A percentile compares a stretch with the other conserved stretches of the same genome.
These are phyloP conservation scores for Cryptoprocta ferox DNA, from an alignment of 2,797 vertebrate genomes.

Conservation along the genomic window DNA sequence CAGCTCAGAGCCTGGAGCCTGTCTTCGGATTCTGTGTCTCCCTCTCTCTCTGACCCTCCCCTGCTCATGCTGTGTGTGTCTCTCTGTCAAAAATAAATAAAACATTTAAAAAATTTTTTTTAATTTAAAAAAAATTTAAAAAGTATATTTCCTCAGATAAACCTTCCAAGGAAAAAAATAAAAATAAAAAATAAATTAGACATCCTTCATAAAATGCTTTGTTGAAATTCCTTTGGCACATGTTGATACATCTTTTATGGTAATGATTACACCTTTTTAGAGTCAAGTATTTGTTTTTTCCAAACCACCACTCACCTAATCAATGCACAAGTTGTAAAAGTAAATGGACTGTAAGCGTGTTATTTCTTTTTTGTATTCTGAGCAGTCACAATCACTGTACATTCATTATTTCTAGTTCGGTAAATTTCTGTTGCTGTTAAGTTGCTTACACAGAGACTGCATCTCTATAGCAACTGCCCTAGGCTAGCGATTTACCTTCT, in stretches of 20 bases:
- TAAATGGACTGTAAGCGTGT: neutral
- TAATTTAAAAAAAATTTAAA: too few species aligned
- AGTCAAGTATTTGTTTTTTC: neutral
- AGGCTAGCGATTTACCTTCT: neutral
- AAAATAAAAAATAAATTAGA: neutral
- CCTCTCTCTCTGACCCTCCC: too few species aligned
- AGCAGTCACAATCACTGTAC: neutral
- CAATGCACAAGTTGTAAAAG: neutral
- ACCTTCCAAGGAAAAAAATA: neutral
- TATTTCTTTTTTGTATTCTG: neutral
- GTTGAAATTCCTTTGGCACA: neutral
- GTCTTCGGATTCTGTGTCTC: too few species aligned
- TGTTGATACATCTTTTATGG: neutral
- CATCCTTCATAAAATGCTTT: neutral
- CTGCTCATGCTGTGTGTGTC: too few species aligned
- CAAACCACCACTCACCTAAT: neutral
- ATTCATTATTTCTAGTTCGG: neutral
- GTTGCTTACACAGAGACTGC: neutral
- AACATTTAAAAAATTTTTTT: too few species aligned
- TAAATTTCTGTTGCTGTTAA: neutral
- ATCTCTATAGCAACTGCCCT: neutral
- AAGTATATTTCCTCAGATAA: neutral
- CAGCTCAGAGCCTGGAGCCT: too few species aligned
- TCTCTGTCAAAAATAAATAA: too few species aligned
- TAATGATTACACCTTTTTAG: neutral